Percentiles rank a stretch among this genome's conserved stretches.
These are phyloP conservation scores for Spizaetus ornatus DNA, from an alignment of 2,113 vertebrate genomes.

Conservation along the genomic window DNA sequence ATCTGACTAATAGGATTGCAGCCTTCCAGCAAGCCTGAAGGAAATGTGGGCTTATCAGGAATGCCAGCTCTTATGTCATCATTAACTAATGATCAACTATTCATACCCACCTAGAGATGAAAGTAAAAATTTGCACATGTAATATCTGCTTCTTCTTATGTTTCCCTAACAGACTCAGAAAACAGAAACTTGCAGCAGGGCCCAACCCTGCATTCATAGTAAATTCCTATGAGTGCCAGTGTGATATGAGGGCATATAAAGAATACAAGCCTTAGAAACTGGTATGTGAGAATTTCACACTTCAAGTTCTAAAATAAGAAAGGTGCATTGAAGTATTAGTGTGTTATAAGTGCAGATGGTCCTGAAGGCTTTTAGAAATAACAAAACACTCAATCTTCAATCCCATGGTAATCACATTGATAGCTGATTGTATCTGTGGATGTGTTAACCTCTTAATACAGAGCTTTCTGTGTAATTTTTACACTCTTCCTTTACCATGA, in stretches of 20 bases:
- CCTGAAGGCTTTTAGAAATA: slow-evolving; percentile 7
- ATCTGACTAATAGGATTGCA: slow-evolving; percentile 15
- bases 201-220: background rate
- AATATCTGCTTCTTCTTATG: background rate
- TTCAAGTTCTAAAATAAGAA: background rate
- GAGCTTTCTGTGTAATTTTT: background rate
- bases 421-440: background rate
- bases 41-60: slow-evolving; percentile 4
- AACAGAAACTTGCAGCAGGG: background rate
- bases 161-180: background rate
- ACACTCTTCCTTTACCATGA: background rate
- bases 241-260: background rate
- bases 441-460: background rate
- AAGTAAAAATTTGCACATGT: slow-evolving; percentile 24
- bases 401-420: background rate
- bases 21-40: slow-evolving; percentile 19
- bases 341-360: background rate
- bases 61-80: slow-evolving; percentile 8
- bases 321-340: background rate
- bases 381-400: background rate
- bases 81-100: slow-evolving; percentile 27
- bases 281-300: background rate
- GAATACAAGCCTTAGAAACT: background rate
- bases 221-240: background rate
- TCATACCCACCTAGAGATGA: slow-evolving; percentile 20